Evolutionary conservation across 2,888 invertebrate species (phyloP).

Genomic region (Meliscaeva auricollis): DNA sequence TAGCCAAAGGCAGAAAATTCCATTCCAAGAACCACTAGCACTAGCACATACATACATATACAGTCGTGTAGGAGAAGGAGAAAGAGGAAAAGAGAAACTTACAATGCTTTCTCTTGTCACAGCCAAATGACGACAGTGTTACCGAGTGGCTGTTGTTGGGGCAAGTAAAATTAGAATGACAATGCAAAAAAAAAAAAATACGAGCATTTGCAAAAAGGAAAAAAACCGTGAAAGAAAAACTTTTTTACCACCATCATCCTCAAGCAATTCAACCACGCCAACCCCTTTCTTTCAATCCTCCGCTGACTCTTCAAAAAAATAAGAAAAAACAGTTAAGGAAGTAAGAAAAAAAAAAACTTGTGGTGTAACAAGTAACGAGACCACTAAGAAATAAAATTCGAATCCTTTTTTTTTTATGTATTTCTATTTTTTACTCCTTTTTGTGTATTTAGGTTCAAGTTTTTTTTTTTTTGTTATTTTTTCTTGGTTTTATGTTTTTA

Average conservation of each 20-base stretch:
- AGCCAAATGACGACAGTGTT: slow-evolving; percentile 68
- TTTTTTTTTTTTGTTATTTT: background rate
- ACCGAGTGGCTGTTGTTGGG: slow-evolving; percentile 41
- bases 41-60: background rate
- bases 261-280: background rate
- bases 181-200: slow-evolving; percentile 44
- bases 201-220: too few species aligned
- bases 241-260: slow-evolving; percentile 28
- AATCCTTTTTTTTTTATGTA: slow-evolving; percentile 48
- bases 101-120: slow-evolving; percentile 66
- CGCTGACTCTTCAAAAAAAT: slow-evolving; percentile 17
- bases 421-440: slow-evolving; percentile 9
- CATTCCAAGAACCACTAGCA: slow-evolving; percentile 28
- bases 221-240: slow-evolving; percentile 47
- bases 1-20: slow-evolving; percentile 64
- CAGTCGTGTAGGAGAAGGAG: background rate
- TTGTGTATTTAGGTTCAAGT: slow-evolving; percentile 3
- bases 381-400: slow-evolving; percentile 64
- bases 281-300: slow-evolving; percentile 35
- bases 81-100: slow-evolving; percentile 38
- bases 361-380: slow-evolving; percentile 72
- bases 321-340: slow-evolving; percentile 5
- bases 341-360: slow-evolving; percentile 38
- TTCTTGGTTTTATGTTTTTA: slow-evolving; percentile 1
- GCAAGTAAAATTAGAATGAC: slow-evolving; percentile 67